Percentiles rank a stretch among this genome's conserved stretches.
Evolutionary conservation across 2,888 invertebrate genomes (phyloP).

Genomic region (Acleris emargana): DNA sequence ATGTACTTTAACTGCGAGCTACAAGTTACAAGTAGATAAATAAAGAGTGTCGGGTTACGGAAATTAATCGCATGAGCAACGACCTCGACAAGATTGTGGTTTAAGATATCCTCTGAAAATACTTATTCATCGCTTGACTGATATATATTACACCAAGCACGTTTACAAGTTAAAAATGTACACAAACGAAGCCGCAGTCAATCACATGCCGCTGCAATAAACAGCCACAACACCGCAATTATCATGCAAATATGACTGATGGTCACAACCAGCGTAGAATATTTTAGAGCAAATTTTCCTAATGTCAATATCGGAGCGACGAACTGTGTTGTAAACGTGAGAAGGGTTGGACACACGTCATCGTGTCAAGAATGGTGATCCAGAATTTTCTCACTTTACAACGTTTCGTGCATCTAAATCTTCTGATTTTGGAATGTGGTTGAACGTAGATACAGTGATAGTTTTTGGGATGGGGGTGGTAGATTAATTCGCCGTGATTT

Average conservation of each 20-base stretch:
- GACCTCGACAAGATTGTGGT: constrained; percentile 62
- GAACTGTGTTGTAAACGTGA: constrained; percentile 54
- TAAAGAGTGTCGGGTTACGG: constrained; percentile 61
- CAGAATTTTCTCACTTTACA: constrained; percentile 40
- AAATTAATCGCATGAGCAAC: constrained; percentile 62
- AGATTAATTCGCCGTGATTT: constrained; percentile 34
- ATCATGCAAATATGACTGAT: constrained; percentile 25
- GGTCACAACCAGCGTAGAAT: constrained; percentile 22
- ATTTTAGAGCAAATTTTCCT: constrained; percentile 27
- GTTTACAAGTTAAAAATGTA: constrained; percentile 11
- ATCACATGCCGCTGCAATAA: constrained; percentile 12
- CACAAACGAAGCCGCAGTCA: constrained; percentile 9
- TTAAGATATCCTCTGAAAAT: constrained; percentile 46
- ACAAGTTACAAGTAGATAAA: constrained; percentile 48
- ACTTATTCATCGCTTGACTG: constrained; percentile 21
- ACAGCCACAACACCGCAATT: constrained; percentile 16
- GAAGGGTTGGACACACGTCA: constrained; percentile 63
- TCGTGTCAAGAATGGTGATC: constrained; percentile 48
- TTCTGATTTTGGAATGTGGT: constrained; percentile 20
- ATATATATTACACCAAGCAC: not conserved
- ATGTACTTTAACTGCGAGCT: constrained; percentile 1
- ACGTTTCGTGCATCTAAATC: constrained; percentile 11
- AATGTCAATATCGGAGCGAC: constrained; percentile 43
- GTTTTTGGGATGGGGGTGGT: constrained; percentile 10
- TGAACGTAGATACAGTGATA: constrained; percentile 13